These are phyloP conservation scores for Aleiodes leptofemur DNA, from an alignment of 2,888 invertebrate genomes.

Conservation along the genomic window DNA sequence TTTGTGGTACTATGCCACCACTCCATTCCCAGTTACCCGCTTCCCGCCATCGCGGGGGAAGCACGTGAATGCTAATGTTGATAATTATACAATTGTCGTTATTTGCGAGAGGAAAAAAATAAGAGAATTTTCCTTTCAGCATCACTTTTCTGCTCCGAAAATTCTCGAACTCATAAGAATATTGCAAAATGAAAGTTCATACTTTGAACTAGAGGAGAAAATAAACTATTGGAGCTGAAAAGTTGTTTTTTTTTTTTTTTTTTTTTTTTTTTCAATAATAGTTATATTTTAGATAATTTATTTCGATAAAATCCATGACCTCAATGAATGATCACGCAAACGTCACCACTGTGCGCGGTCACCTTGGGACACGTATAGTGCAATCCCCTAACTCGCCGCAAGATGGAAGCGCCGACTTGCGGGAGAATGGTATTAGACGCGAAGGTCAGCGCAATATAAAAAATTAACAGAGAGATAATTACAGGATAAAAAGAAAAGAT, in stretches of 20 bases:
- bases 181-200: background rate
- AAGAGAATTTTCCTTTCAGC: too few relatives aligned
- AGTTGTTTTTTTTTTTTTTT: too few relatives aligned
- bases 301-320: slow-evolving; percentile 43
- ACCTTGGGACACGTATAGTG: slow-evolving; percentile 51
- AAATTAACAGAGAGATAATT: background rate
- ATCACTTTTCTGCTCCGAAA: too few relatives aligned
- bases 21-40: background rate
- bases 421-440: slow-evolving; percentile 10
- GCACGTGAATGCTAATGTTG: slow-evolving; percentile 1
- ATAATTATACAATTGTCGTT: too few relatives aligned
- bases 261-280: background rate
- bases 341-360: slow-evolving; percentile 51
- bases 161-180: background rate
- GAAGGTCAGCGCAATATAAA: slow-evolving; percentile 24
- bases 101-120: too few relatives aligned
- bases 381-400: slow-evolving; percentile 51
- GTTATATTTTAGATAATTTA: background rate
- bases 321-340: slow-evolving; percentile 49
- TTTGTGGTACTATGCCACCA: slow-evolving; percentile 3
- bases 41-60: background rate
- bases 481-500: background rate
- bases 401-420: slow-evolving; percentile 56
- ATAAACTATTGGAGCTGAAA: background rate
- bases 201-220: background rate